A percentile compares a stretch with the other conserved stretches of the same genome.
These are phyloP conservation scores for Platypus cylindrus DNA, from an alignment of 2,888 invertebrate genomes.

Conservation along the genomic window DNA sequence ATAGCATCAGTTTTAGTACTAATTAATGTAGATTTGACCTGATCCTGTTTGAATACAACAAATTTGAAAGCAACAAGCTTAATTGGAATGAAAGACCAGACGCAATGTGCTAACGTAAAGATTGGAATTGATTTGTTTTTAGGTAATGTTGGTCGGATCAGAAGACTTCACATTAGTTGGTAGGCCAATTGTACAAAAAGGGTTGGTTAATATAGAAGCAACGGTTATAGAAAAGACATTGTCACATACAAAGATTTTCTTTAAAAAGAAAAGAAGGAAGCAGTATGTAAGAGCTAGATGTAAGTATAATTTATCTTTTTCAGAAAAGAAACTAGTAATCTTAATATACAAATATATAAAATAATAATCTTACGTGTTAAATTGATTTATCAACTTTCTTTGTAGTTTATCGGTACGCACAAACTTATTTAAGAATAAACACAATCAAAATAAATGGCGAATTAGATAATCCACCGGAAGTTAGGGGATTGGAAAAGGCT, in stretches of 20 bases:
- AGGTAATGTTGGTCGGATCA: constrained; percentile 61
- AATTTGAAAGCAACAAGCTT: too few relatives aligned
- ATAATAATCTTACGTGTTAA: not conserved
- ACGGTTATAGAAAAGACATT: constrained; percentile 75
- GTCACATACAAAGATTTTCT: constrained; percentile 66
- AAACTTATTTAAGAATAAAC: constrained; percentile 67
- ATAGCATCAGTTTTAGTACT: too few relatives aligned
- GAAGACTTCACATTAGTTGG: constrained; percentile 74
- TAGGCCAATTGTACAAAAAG: constrained; percentile 60
- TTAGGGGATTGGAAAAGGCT: constrained; percentile 25
- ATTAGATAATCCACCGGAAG: constrained; percentile 31
- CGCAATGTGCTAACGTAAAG: too few relatives aligned
- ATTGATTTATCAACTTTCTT: constrained; percentile 3
- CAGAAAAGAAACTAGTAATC: not conserved
- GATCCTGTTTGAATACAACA: too few relatives aligned
- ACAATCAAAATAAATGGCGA: constrained; percentile 45
- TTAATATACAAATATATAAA: not conserved
- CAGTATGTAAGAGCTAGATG: constrained; percentile 65
- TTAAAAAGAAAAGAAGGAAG: constrained; percentile 63
- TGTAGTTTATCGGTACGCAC: constrained; percentile 42
- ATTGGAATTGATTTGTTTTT: constrained; percentile 8
- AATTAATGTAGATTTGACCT: too few relatives aligned
- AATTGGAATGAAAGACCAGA: too few relatives aligned
- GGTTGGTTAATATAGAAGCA: constrained; percentile 61
- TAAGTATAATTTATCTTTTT: constrained; percentile 28